Conservation (phyloP, 2,113 vertebrate species). For the Mellivora capensis region DNA sequence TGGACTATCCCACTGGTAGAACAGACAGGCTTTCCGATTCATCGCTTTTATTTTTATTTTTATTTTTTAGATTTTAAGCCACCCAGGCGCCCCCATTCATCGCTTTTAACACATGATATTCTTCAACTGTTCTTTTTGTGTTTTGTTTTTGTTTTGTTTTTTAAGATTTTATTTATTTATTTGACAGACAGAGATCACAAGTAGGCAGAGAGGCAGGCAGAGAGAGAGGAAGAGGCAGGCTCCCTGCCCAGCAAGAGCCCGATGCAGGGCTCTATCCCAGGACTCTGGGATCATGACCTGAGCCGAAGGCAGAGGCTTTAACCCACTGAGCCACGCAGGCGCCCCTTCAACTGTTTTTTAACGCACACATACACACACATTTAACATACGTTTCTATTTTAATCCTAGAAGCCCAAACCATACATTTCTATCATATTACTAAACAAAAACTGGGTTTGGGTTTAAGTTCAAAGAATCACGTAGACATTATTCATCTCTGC, state of each 20-base stretch:
- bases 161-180: too few relatives aligned
- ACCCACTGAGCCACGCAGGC: too few relatives aligned
- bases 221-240: too few relatives aligned
- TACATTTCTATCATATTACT: not conserved
- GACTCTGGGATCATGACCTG: too few relatives aligned
- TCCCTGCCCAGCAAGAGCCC: too few relatives aligned
- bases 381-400: not conserved
- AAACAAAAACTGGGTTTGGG: not conserved
- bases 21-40: not conserved
- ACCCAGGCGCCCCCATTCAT: not conserved
- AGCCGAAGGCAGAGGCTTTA: too few relatives aligned
- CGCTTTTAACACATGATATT: not conserved
- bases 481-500: not conserved
- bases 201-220: too few relatives aligned
- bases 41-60: not conserved
- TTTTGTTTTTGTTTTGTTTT: not conserved
- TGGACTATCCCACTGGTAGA: not conserved
- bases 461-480: slow-evolving; percentile 7
- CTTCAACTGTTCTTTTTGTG: not conserved
- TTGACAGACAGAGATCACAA: too few relatives aligned
- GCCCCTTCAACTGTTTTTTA: not conserved
- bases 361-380: not conserved
- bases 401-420: not conserved
- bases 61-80: too few relatives aligned
- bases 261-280: too few relatives aligned